Evolutionary conservation across 2,888 invertebrate species (phyloP), one percentile per base, ranked within the genome.

Genomic region (Gisinianus flammeolus): DNA sequence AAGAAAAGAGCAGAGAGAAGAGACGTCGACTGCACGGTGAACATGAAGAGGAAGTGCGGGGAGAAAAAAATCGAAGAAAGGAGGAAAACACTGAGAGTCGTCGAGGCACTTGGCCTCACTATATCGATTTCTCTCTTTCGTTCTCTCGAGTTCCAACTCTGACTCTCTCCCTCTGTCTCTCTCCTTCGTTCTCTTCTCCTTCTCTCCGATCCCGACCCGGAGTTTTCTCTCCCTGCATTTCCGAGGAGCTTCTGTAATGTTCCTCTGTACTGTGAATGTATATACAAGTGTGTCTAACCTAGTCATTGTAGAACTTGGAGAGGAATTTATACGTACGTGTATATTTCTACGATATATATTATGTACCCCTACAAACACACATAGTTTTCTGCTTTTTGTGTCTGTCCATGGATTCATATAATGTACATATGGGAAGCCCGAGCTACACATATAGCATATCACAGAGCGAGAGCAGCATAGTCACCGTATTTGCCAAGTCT

Each of bases 91-190:
- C 73, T 72, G 56, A 69, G 77, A 77, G 79, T 62, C 69, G 58
- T 73, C 54, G 71, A 79, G 77, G 77, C 75, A 79, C 74, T 79
- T 79, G 79, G 75, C 77, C 75, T 79, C 77, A 73, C 73, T 68
- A 72, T 79, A 79, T 79, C 76, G 79, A 79, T 79, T 79, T 79
- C 76, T 76, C 66, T 64, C 62, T 62, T 28, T 62, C 22, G 12
- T 26, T 62, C 26, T 62, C 26, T 44, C 44, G 16, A 44, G 8
- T 44, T 44, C 44, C 8, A 44, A 44, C 44, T 44, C 44, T 44
- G 8, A 12, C 19, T 44, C 44, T 19, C 44, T 44, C 44, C 12
- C 35, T 35, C 6, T 35, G 6, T 35, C 35, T 44, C 44, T 44
- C 54, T n/a, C n/a, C n/a, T n/a, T n/a, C n/a, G n/a, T n/a, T n/a